These are phyloP conservation scores for Araneus ventricosus DNA, from an alignment of 1,140 invertebrate species.

Conservation along the genomic window DNA sequence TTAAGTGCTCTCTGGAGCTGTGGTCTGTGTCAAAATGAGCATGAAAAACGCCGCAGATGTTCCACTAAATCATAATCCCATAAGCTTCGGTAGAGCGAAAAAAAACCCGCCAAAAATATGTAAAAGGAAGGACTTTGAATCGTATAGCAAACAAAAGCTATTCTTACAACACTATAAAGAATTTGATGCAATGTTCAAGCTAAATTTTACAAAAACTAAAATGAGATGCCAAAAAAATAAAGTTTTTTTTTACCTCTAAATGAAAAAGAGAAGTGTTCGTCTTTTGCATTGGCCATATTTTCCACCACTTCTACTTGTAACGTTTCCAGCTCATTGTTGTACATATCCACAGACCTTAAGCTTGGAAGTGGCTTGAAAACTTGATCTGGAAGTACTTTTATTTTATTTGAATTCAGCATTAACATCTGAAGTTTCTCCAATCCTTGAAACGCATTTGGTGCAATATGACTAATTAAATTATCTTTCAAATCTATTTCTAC, in stretches of 20 bases:
- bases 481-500: constrained; percentile 50
- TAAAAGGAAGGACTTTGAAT: too few relatives aligned
- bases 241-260: constrained; percentile 47
- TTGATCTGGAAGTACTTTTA: constrained; percentile 57
- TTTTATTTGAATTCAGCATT: constrained; percentile 45
- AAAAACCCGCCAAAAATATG: neutral
- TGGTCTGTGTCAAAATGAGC: neutral
- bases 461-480: constrained; percentile 56
- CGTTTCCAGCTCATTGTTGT: constrained; percentile 53
- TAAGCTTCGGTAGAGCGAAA: neutral
- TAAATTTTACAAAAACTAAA: neutral
- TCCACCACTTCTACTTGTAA: constrained; percentile 53
- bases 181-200: neutral
- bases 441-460: constrained; percentile 54
- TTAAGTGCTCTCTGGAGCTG: neutral
- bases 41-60: neutral
- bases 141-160: too few relatives aligned
- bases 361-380: constrained; percentile 45
- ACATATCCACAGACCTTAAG: constrained; percentile 44
- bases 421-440: constrained; percentile 48
- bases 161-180: too few relatives aligned
- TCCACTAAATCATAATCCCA: neutral
- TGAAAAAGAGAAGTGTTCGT: constrained; percentile 51
- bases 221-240: neutral
- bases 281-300: constrained; percentile 40